Evolutionary conservation across 2,888 invertebrate genomes (phyloP).

Genomic region (Lycia hirtaria): DNA sequence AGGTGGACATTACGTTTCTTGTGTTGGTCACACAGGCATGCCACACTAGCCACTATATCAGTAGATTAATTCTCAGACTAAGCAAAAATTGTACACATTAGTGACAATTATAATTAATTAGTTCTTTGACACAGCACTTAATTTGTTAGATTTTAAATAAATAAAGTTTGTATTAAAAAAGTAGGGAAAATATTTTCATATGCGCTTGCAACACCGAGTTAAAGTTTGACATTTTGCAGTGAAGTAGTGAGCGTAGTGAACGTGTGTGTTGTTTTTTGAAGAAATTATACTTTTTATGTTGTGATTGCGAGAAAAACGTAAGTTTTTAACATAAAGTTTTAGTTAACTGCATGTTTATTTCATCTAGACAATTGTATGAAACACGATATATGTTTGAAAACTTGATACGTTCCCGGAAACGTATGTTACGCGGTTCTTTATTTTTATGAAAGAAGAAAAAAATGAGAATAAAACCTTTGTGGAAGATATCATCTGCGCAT

Average conservation of each 20-base stretch:
- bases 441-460: conserved; percentile 57
- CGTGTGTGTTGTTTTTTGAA: conserved; percentile 73
- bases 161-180: conserved; percentile 1
- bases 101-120: no score
- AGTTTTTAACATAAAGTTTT: conserved; percentile 73
- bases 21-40: conserved; percentile 53
- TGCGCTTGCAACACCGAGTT: conserved; percentile 60
- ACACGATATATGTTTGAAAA: conserved; percentile 27
- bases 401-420: conserved; percentile 65
- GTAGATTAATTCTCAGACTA: background rate
- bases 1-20: conserved; percentile 47
- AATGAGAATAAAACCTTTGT: conserved; percentile 74
- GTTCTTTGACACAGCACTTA: no score
- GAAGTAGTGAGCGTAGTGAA: conserved; percentile 74
- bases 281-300: conserved; percentile 72
- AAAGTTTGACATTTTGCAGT: conserved; percentile 76
- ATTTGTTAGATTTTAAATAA: no score
- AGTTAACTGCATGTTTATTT: conserved; percentile 41
- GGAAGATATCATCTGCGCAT: conserved; percentile 77
- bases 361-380: conserved; percentile 22
- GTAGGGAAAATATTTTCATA: conserved; percentile 44
- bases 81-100: no score
- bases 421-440: conserved; percentile 62
- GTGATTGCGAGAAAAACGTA: conserved; percentile 70
- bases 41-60: background rate